phyloP scores from a whole-genome alignment of 2,797 vertebrate species.

The Podargus strigoides region DNA sequence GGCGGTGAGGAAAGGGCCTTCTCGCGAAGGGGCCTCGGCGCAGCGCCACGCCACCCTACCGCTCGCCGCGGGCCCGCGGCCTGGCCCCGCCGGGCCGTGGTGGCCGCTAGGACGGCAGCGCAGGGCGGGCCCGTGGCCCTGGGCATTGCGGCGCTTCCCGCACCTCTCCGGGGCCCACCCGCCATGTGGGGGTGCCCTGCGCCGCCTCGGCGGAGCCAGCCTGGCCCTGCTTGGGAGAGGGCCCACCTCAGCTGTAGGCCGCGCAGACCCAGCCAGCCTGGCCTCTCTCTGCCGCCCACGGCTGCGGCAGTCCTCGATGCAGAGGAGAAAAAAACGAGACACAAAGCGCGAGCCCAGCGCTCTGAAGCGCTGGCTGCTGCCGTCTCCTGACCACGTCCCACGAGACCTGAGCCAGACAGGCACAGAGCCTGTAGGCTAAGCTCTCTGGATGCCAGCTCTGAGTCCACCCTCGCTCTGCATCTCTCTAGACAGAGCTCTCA shows the following conservation, averaged over 20 bases:
- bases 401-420: not conserved
- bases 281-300: not conserved
- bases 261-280: not conserved
- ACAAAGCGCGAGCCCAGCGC: rapidly evolving
- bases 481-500: rapidly evolving
- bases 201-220: not conserved
- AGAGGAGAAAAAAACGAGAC: no score
- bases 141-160: not conserved
- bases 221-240: not conserved
- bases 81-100: not conserved
- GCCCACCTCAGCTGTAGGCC: not conserved
- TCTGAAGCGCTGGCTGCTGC: no score
- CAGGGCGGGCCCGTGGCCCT: not conserved
- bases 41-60: no score
- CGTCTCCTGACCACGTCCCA: rapidly evolving
- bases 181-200: not conserved
- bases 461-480: rapidly evolving
- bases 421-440: rapidly evolving
- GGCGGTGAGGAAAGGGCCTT: not conserved
- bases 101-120: not conserved
- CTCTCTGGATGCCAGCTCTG: rapidly evolving
- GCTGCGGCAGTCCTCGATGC: not conserved
- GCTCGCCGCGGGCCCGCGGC: no score
- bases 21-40: not conserved
- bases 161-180: not conserved